Evolutionary conservation across 2,797 vertebrate species (phyloP).

Genomic region (Phrynocephalus vlangalii): DNA sequence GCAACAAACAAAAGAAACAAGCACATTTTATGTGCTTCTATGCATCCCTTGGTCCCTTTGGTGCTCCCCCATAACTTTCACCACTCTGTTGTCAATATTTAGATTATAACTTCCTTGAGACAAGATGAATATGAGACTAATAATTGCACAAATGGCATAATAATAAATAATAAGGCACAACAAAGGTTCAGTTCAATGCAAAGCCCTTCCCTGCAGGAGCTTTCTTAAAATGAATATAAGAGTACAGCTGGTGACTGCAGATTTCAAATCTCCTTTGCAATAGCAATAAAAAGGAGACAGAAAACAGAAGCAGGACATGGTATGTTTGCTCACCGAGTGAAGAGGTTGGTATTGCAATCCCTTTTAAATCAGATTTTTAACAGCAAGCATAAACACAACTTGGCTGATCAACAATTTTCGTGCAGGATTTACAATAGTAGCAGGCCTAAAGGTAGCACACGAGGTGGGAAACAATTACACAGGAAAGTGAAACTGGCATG

Average conservation of each 20-base stretch:
- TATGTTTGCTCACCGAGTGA: conserved; percentile 9
- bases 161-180: not conserved
- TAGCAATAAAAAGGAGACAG: not conserved
- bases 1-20: no score
- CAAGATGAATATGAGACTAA: not conserved
- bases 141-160: not conserved
- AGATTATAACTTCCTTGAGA: not conserved
- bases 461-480: not conserved
- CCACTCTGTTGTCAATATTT: not conserved
- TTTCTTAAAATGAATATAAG: not conserved
- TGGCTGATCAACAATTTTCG: not conserved
- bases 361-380: conserved; percentile 2
- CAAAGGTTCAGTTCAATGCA: not conserved
- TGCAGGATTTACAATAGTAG: not conserved
- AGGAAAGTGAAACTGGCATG: not conserved
- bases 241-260: not conserved
- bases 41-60: not conserved
- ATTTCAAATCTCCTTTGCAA: not conserved
- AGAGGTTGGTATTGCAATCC: not conserved
- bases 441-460: not conserved
- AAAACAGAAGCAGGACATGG: not conserved
- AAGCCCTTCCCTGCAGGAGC: not conserved
- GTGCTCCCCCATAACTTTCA: not conserved
- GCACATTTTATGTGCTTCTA: no score
- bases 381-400: not conserved